phyloP scores from a whole-genome alignment of 2,888 invertebrate species.

The Amblyjoppa proteus region DNA sequence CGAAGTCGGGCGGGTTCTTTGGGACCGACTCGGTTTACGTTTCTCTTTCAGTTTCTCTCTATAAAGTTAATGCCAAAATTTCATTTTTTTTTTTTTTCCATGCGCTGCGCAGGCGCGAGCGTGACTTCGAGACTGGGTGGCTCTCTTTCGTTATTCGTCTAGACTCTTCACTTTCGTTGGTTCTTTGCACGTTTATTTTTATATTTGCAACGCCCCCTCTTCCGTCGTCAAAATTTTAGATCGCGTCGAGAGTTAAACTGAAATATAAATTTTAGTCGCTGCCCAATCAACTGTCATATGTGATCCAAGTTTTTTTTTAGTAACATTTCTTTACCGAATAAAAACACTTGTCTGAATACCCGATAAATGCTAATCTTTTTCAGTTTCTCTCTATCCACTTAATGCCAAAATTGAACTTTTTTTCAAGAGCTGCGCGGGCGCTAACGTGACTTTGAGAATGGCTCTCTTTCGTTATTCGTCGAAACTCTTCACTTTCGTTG shows the following conservation, averaged over 20 bases:
- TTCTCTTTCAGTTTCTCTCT: conserved; percentile 30
- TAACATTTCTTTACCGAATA: too few species aligned
- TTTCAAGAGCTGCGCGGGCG: conserved; percentile 71
- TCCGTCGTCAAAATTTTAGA: not conserved
- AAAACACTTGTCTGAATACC: too few species aligned
- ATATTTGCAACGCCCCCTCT: not conserved
- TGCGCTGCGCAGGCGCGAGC: conserved; percentile 72
- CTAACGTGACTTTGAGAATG: conserved; percentile 75
- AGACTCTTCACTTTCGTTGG: conserved; percentile 16
- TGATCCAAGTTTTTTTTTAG: not conserved
- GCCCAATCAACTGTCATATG: not conserved
- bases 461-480: conserved; percentile 70
- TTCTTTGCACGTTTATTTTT: conserved; percentile 22
- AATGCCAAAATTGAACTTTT: conserved; percentile 55
- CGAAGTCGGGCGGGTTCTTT: conserved; percentile 1
- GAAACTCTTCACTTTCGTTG: conserved; percentile 14
- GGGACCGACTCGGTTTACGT: conserved; percentile 1
- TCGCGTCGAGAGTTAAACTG: not conserved
- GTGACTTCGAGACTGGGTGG: conserved; percentile 74
- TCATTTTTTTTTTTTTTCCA: conserved; percentile 55
- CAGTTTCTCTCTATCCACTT: conserved; percentile 37
- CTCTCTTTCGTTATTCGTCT: conserved; percentile 70
- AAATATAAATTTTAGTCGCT: not conserved
- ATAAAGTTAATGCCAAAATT: conserved; percentile 46
- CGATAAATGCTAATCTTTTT: not conserved